phyloP scores from a whole-genome alignment of 2,888 invertebrate genomes.

The Halocaridina rubra region DNA sequence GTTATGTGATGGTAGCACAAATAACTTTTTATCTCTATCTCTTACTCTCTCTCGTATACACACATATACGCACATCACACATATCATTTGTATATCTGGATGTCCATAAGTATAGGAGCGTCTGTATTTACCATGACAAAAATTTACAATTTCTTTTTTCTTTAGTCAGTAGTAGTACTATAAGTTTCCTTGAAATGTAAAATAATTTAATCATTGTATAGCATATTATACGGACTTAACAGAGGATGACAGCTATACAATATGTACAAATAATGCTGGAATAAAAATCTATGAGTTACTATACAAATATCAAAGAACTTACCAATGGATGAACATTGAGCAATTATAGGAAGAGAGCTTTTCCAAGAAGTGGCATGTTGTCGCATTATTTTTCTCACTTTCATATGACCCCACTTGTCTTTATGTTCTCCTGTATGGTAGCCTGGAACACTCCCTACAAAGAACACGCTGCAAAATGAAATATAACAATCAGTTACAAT shows the following conservation, averaged over 20 bases:
- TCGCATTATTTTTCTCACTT: slow-evolving; percentile 75
- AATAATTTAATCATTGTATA: not conserved
- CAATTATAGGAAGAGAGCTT: slow-evolving; percentile 74
- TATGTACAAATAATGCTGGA: too few relatives aligned
- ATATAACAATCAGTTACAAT: too few relatives aligned
- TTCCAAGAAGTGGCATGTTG: slow-evolving; percentile 73
- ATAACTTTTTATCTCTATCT: too few relatives aligned
- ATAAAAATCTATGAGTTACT: too few relatives aligned
- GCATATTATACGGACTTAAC: not conserved
- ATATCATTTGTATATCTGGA: not conserved
- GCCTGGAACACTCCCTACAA: slow-evolving; percentile 88
- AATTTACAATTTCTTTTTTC: slow-evolving; percentile 58
- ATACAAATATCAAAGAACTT: too few relatives aligned
- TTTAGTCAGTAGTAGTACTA: slow-evolving; percentile 68
- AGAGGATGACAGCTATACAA: too few relatives aligned
- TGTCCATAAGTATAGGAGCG: not conserved
- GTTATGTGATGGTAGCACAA: too few relatives aligned
- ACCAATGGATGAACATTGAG: slow-evolving; percentile 93
- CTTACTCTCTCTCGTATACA: not conserved
- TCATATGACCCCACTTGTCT: slow-evolving; percentile 75
- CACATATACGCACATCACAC: not conserved
- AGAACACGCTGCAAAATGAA: slow-evolving; percentile 82
- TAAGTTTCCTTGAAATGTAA: not conserved
- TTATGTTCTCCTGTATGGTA: slow-evolving; percentile 75
- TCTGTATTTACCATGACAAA: not conserved